Evolutionary conservation across 2,888 invertebrate species (phyloP).

Genomic region (Platycheirus albimanus): DNA sequence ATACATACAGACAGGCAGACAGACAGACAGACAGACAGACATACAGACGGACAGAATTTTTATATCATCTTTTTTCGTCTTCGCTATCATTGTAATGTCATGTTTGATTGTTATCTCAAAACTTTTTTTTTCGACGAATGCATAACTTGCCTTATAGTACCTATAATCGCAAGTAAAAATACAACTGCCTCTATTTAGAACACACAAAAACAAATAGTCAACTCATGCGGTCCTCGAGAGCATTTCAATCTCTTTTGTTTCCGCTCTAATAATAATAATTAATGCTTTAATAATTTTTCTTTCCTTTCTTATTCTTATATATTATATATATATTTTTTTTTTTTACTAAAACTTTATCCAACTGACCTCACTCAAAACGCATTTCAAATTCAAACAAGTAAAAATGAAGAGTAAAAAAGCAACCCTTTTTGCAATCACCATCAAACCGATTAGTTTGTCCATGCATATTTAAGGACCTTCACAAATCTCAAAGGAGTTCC

Average conservation of each 20-base stretch:
- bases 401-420: slow-evolving; percentile 30
- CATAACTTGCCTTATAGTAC: too few relatives aligned
- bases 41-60: too few relatives aligned
- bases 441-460: slow-evolving; percentile 63
- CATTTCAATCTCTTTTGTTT: slow-evolving; percentile 21
- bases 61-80: too few relatives aligned
- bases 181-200: too few relatives aligned
- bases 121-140: too few relatives aligned
- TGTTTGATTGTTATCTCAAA: too few relatives aligned
- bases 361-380: slow-evolving; percentile 56
- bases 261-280: slow-evolving; percentile 39
- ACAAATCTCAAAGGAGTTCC: slow-evolving; percentile 37
- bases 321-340: not conserved
- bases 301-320: not conserved
- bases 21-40: too few relatives aligned
- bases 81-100: too few relatives aligned
- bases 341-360: slow-evolving; percentile 13
- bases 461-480: slow-evolving; percentile 67
- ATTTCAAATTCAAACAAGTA: slow-evolving; percentile 62
- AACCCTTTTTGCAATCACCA: slow-evolving; percentile 54
- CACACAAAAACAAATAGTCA: slow-evolving; percentile 8
- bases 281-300: slow-evolving; percentile 4
- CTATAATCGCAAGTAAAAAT: too few relatives aligned
- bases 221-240: slow-evolving; percentile 9
- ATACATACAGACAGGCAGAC: too few relatives aligned